These are phyloP conservation scores for Sialis lutaria DNA, from an alignment of 2,888 invertebrate genomes.

Conservation along the genomic window DNA sequence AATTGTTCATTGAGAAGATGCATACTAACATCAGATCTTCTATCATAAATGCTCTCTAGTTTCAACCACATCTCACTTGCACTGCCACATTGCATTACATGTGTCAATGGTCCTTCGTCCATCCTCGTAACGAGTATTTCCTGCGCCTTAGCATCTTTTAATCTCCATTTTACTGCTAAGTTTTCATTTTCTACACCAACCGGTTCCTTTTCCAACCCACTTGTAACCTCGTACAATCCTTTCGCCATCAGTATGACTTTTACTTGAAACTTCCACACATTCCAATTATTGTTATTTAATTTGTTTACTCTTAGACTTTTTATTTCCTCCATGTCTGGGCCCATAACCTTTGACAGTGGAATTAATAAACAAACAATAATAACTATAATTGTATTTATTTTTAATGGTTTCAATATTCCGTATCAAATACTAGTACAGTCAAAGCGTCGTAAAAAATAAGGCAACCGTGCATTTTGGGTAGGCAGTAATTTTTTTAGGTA, in stretches of 20 bases:
- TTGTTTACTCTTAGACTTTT: constrained; percentile 4
- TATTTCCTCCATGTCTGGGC: too few relatives aligned
- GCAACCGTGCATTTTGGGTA: too few relatives aligned
- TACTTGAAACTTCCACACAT: constrained; percentile 11
- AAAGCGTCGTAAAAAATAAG: too few relatives aligned
- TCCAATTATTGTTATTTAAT: constrained; percentile 7
- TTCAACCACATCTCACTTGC: constrained; percentile 13
- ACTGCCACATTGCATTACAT: constrained; percentile 11
- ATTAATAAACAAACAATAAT: too few relatives aligned
- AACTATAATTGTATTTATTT: too few relatives aligned
- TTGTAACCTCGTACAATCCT: background rate
- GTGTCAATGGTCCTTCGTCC: constrained; percentile 11
- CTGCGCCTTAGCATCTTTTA: constrained; percentile 12
- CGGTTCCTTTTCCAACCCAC: background rate
- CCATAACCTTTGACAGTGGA: too few relatives aligned
- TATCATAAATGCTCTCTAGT: background rate
- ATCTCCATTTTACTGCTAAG: constrained; percentile 8
- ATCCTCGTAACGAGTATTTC: constrained; percentile 11
- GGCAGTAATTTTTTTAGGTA: too few relatives aligned
- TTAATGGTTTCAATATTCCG: too few relatives aligned
- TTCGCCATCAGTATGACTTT: constrained; percentile 6
- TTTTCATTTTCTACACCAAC: background rate
- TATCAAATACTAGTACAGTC: too few relatives aligned
- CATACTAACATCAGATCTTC: constrained; percentile 9
- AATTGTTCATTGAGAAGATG: constrained; percentile 9